These are phyloP conservation scores for Tenebrosternarchus preto DNA, from an alignment of 2,113 vertebrate genomes.

Conservation along the genomic window DNA sequence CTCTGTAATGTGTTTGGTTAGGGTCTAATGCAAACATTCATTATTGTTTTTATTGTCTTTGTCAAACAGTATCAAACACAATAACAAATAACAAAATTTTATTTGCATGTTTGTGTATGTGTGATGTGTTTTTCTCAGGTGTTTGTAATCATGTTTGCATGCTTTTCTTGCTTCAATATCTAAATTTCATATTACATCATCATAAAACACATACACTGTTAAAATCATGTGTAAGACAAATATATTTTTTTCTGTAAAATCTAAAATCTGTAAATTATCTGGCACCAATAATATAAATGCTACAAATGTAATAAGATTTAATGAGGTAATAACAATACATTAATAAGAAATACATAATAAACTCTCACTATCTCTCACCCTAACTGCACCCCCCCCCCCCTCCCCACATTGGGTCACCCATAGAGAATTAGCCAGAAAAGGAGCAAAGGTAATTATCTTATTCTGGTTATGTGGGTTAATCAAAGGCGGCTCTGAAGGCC, in stretches of 20 bases:
- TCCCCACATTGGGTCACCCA: slow-evolving; percentile 16
- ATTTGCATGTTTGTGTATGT: not conserved
- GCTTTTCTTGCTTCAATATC: not conserved
- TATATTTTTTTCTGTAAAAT: not conserved
- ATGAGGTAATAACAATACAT: slow-evolving; percentile 45
- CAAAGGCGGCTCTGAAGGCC: slow-evolving; percentile 45
- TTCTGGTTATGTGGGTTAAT: slow-evolving; percentile 60
- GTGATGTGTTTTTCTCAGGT: no score
- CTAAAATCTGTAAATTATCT: not conserved
- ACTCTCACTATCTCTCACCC: not conserved
- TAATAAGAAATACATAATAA: slow-evolving; percentile 44
- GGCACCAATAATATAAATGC: slow-evolving; percentile 27
- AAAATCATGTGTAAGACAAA: not conserved
- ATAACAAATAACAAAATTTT: no score
- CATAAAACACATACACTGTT: not conserved
- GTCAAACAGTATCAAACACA: not conserved
- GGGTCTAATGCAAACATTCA: not conserved
- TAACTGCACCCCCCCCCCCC: not conserved
- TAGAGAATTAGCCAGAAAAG: slow-evolving; percentile 48
- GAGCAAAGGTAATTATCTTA: slow-evolving; percentile 59
- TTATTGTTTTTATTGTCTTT: slow-evolving; percentile 10
- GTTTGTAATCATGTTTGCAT: not conserved
- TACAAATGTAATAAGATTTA: slow-evolving; percentile 27
- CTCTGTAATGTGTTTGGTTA: slow-evolving; percentile 23
- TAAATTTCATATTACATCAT: not conserved